Evolutionary conservation across 2,797 vertebrate species (phyloP), one percentile per base, ranked within the genome.

Genomic region (Peromyscus melanophrys): DNA sequence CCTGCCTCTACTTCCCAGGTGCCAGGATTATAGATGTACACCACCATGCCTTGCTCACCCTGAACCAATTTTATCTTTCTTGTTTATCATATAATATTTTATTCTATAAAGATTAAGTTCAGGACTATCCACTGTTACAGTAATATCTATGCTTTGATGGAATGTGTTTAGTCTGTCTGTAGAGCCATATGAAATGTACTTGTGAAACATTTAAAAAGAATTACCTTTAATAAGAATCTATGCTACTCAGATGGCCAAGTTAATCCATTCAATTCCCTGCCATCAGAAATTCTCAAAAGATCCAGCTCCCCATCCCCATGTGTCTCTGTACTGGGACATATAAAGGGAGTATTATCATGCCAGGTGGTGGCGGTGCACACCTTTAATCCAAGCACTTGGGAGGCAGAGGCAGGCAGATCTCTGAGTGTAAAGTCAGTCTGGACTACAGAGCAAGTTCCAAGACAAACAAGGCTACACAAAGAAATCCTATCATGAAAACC

Each of bases 141-240:
- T 49, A 23, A 14, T 34, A 31, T 46, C 82, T 27, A 31, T 73
- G 23, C 89, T 89, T 94, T 37, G 37, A 57, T 63, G 57, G 63
- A 34, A 43, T 34, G 29, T 71, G 49, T 71, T 96, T 37, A 80
- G 94, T 93, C 89, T 86, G 31, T 89, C 94, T 93, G 52, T 49
- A 85, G 83, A 97, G 34, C 46, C 61, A 59, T 52, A 37, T 69
- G 73, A 63, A 89, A 63, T 73, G 49, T 82, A 61, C 61, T 92
- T 75, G 2, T 57, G 59, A 77, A 85, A 89, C n/a, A 81, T 73
- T 86, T 61, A 43, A 96, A 93, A 34, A 89, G 13, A 76, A 82
- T 89, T 77, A 21, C 43, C 46, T 89, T 92, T 84, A 73, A 88
- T 59, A 34, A 85, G 14, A 82, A 2, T 92, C 63, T 89, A 2